Conservation (phyloP, 64 coral and sea anemone species). For the Pocillopora verrucosa region DNA sequence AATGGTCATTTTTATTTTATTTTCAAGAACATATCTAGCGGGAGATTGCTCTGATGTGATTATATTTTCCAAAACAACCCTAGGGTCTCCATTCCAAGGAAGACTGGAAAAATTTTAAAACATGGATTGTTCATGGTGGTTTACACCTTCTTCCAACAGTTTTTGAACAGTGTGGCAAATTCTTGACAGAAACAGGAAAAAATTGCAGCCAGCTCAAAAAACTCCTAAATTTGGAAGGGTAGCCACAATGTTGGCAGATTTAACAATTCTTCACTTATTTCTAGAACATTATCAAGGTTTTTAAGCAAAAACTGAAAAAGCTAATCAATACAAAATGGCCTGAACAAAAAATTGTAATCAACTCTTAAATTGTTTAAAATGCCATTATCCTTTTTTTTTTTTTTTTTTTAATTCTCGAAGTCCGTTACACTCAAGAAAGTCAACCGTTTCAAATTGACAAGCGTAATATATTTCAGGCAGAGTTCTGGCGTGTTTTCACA, state of each 20-base stretch:
- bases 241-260: neutral
- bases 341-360: too few species aligned
- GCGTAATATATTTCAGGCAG: slow-evolving; percentile 19
- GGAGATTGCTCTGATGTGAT: neutral
- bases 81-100: neutral
- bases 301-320: too few species aligned
- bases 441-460: slow-evolving; percentile 14
- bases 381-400: neutral
- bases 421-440: slow-evolving; percentile 2
- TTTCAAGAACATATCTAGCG: neutral
- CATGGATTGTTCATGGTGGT: neutral
- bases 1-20: neutral
- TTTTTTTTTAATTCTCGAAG: neutral
- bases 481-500: neutral
- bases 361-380: too few species aligned
- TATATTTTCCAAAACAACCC: neutral
- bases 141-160: neutral
- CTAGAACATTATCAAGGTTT: too few species aligned
- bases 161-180: neutral
- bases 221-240: neutral
- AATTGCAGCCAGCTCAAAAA: neutral
- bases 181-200: neutral
- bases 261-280: neutral
- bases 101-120: neutral
- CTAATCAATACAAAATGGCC: too few species aligned